Conservation (phyloP, 1,140 invertebrate species). For the Subanguina moxae region DNA sequence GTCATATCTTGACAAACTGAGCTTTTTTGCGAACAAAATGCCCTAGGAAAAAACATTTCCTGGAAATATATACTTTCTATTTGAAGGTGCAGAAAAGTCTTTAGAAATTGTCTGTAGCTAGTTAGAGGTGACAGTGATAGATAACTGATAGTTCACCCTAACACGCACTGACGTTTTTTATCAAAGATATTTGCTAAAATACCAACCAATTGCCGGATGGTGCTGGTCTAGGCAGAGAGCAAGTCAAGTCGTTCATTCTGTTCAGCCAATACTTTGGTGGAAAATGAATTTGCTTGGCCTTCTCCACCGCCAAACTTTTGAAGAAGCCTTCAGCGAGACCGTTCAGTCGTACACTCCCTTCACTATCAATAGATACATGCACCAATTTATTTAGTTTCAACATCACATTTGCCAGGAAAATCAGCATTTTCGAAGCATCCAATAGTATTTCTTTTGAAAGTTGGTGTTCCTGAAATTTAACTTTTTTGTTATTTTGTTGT, state of each 20-base stretch:
- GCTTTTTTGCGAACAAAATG: no score
- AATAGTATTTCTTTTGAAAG: neutral
- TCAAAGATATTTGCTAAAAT: neutral
- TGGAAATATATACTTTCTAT: no score
- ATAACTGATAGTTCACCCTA: no score
- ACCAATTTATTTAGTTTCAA: conserved; percentile 18
- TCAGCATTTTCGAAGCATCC: no score
- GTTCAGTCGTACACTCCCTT: conserved; percentile 5
- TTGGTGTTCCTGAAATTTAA: neutral
- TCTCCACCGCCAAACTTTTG: conserved; percentile 38
- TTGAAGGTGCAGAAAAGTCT: no score
- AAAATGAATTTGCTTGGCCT: conserved; percentile 11
- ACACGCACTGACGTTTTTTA: no score
- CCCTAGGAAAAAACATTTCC: no score
- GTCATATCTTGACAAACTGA: no score
- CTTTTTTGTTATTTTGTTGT: no score
- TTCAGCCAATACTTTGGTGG: conserved; percentile 12
- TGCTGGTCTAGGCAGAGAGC: neutral
- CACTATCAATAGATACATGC: neutral
- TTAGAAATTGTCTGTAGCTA: no score
- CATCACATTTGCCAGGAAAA: neutral
- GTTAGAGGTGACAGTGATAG: no score
- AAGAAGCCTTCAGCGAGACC: conserved; percentile 30
- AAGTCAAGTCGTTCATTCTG: conserved; percentile 1
- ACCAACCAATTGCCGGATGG: neutral